Evolutionary conservation across 2,888 invertebrate species (phyloP), one percentile per base, ranked within the genome.

Genomic region (Drosophila quasianomalipes): DNA sequence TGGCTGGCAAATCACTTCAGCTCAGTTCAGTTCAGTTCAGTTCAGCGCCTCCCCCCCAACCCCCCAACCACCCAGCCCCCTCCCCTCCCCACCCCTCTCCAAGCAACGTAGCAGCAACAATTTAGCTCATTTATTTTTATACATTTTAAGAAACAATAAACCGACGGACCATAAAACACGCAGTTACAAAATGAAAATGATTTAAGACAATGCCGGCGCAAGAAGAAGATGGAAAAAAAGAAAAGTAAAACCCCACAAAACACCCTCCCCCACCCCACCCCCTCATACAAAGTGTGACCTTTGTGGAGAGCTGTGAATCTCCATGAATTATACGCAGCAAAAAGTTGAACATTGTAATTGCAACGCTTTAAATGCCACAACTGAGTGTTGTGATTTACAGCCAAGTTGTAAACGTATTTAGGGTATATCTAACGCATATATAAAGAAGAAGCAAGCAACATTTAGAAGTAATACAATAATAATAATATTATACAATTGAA

Each of bases 91-190:
- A 22, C 22, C 22, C 22, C 26, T 9, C 16, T 4, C 4, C 26
- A 16, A 16, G 1, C 47, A 26, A 9, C 4, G 72, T 75, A 64
- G 79, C 78, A 79, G 79, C 79, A 83, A 85, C 83, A 88, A 88
- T 86, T 86, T 89, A 86, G 85, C 85, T 84, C 89, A 86, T 89
- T 86, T 86, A 84, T 86, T 86, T 86, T 82, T 88, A 89, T 86
- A 86, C 89, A 89, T 89, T 86, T 86, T 84, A 88, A 85, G 85
- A 86, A 86, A 89, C 89, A 86, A 86, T 86, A 86, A 86, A 89
- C 85, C 85, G 86, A 74, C 86, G 86, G 89, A 74, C 86, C 85
- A 86, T 86, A 86, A 86, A 86, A 89, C 84, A 86, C 89, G 86
- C 79, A 89, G 79, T 86, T 81, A 84, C 82, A 82, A 84, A 86